A percentile compares a stretch with the other conserved stretches of the same genome.
These are phyloP conservation scores for Acanthosepion pharaonis DNA, from an alignment of 2,888 invertebrate genomes.

Conservation along the genomic window DNA sequence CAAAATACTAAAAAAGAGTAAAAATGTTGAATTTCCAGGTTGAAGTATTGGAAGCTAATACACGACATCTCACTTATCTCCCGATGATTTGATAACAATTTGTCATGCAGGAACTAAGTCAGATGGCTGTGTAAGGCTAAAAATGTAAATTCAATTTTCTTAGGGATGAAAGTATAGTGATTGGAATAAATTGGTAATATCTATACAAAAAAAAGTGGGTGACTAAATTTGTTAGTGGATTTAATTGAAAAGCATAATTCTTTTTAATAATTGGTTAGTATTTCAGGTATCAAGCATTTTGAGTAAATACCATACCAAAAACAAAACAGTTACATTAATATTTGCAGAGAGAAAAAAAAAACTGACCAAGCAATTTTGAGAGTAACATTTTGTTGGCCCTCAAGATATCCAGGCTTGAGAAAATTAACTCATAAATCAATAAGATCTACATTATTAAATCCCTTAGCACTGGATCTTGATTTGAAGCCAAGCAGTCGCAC, in stretches of 20 bases:
- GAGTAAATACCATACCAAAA: too few species aligned
- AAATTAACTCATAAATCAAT: background rate
- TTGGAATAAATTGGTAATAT: too few species aligned
- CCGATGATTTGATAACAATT: background rate
- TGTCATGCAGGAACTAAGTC: constrained; percentile 34
- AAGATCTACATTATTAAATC: background rate
- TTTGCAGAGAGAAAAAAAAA: background rate
- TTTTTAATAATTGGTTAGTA: too few species aligned
- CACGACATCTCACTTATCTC: constrained; percentile 43
- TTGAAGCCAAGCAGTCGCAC: background rate
- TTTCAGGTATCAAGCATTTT: too few species aligned
- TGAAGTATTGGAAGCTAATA: constrained; percentile 14
- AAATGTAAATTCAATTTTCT: too few species aligned
- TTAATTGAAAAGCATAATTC: too few species aligned
- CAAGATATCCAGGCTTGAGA: background rate
- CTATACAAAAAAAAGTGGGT: too few species aligned
- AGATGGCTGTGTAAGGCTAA: constrained; percentile 24
- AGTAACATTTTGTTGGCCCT: background rate
- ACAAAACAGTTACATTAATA: too few species aligned
- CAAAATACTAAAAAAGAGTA: too few species aligned
- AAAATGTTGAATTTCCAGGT: background rate
- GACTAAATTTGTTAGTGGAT: too few species aligned
- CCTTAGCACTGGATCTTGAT: background rate
- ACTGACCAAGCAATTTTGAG: constrained; percentile 41
- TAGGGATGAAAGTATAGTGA: too few species aligned